Base-by-base conservation (phyloP, 2,797 vertebrate genomes). In the Myotis planiceps region DNA sequence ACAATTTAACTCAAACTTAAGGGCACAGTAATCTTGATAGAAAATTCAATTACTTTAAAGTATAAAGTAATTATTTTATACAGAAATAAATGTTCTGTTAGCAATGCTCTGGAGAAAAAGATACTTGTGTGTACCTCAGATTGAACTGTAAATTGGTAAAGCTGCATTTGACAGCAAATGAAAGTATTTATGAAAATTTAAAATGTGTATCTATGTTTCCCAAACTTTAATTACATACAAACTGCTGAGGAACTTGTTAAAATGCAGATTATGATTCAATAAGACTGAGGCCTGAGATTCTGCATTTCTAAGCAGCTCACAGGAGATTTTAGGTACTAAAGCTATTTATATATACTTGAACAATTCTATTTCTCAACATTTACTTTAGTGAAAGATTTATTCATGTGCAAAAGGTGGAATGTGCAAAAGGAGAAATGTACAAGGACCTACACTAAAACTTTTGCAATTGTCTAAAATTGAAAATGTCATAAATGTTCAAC, bases 31-130 rank as follows among this genome's bases (percentile, higher is more conserved):
- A 79, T 71, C 55, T 93, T 86, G 69, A 60, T 9, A 90, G 42
- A 92, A 89, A 95, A 72, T 69, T 14, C 13, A 76, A 75, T 76
- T 81, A 58, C 63, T 90, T 87, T 63, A 47, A 29, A 27, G 21
- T 45, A 51, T 45, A 49, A 51, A 47, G 72, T 5, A 88, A 79
- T 79, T 74, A 55, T 12, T 80, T 81, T 63, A 85, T 23, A 19
- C 3, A 94, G 15, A 92, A 88, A 89, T 80, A 16, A 89, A 93
- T 27, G 15, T 37, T 90, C 19, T 79, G 4, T 86, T 72, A 84
- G 6, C 49, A 94, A 88, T 19, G n/a, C 9, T 87, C 9, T 58
- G 6, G 47, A 86, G 37, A 83, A 83, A 92, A 85, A 63, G 32
- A 15, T 45, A 66, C 18, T 49, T 65, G 10, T 6, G n/a, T 7